These are phyloP conservation scores for Drosophila falleni DNA, from an alignment of 2,888 invertebrate species.

Conservation along the genomic window DNA sequence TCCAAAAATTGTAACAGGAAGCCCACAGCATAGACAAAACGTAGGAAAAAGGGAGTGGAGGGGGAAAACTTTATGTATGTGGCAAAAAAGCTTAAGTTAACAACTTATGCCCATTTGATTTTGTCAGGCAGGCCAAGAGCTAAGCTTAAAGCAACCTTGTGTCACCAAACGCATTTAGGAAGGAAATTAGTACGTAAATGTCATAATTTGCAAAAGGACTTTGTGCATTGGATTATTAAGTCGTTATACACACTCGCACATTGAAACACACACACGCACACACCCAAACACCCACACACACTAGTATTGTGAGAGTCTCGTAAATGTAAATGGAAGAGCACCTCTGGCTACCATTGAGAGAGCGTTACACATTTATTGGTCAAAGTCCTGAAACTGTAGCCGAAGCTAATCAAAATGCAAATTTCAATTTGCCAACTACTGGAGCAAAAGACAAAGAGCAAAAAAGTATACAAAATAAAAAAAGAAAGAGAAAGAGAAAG, in stretches of 20 bases:
- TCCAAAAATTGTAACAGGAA: slow-evolving; percentile 46
- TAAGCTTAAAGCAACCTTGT: slow-evolving; percentile 14
- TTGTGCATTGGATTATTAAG: slow-evolving; percentile 74
- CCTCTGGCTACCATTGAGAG: slow-evolving; percentile 24
- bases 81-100: slow-evolving; percentile 75
- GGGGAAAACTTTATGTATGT: slow-evolving; percentile 43
- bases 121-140: slow-evolving; percentile 8
- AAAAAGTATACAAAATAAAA: slow-evolving; percentile 10
- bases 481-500: neutral
- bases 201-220: slow-evolving; percentile 76
- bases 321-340: slow-evolving; percentile 55
- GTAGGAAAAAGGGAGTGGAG: neutral
- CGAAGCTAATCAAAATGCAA: slow-evolving; percentile 79
- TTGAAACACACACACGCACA: slow-evolving; percentile 46
- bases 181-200: slow-evolving; percentile 79
- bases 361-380: slow-evolving; percentile 30
- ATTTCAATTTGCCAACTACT: slow-evolving; percentile 76
- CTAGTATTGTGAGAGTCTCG: neutral
- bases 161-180: slow-evolving; percentile 77
- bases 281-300: slow-evolving; percentile 7
- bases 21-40: neutral
- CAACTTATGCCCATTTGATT: slow-evolving; percentile 68
- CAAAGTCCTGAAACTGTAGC: slow-evolving; percentile 15
- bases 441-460: slow-evolving; percentile 36
- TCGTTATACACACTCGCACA: slow-evolving; percentile 62